Percentiles rank a stretch among this genome's conserved stretches.
Evolutionary conservation across 2,797 vertebrate species (phyloP).

Genomic region (Mus spretus): DNA sequence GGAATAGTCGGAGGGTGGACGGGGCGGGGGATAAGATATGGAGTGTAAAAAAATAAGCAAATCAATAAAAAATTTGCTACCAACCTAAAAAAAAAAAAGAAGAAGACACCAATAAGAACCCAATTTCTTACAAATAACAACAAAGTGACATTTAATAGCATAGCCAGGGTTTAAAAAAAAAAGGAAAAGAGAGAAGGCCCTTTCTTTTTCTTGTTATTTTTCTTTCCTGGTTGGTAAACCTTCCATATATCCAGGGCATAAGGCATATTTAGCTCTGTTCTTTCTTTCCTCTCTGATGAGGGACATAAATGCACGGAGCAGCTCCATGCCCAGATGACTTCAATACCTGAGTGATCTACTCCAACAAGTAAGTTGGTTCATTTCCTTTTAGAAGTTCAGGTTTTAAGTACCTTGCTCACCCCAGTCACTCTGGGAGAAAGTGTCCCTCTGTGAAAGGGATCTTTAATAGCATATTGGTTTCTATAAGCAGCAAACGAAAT

Average conservation of each 20-base stretch:
- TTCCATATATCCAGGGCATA: not conserved
- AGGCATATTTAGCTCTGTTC: not conserved
- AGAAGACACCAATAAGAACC: not conserved
- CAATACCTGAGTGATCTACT: constrained; percentile 11
- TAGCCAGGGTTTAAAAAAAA: not conserved
- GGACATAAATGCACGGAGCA: not conserved
- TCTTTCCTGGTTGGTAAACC: not conserved
- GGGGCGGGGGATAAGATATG: too few species aligned
- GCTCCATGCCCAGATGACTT: not conserved
- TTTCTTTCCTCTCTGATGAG: not conserved
- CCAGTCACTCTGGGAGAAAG: not conserved
- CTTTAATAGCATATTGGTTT: not conserved
- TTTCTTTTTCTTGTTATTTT: constrained; percentile 20
- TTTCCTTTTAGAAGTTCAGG: not conserved
- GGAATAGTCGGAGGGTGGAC: too few species aligned
- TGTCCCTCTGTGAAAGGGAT: not conserved
- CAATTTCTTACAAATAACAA: not conserved
- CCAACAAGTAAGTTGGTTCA: not conserved
- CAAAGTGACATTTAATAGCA: not conserved
- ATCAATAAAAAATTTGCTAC: too few species aligned
- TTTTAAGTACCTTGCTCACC: not conserved
- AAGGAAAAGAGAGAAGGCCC: not conserved
- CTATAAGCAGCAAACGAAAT: not conserved
- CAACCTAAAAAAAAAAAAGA: not conserved
- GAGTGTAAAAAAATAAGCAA: too few species aligned